Percentiles rank a stretch among this genome's conserved stretches.
Conservation (phyloP, 2,797 vertebrate genomes). For the Heteromormyrus szaboi region DNA sequence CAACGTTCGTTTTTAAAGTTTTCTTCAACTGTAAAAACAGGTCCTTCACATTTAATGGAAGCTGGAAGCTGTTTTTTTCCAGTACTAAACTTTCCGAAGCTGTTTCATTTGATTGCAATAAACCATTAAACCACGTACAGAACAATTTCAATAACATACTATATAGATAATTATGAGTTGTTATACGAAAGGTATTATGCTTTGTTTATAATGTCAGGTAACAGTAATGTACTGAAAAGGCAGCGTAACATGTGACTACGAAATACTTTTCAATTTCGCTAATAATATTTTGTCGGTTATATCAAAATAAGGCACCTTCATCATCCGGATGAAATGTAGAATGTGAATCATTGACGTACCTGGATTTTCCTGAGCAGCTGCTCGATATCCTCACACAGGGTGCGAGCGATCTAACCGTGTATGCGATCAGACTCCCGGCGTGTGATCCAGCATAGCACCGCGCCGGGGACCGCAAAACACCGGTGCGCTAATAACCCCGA, state of each 20-base stretch:
- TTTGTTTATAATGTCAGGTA: not conserved
- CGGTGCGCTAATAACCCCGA: slow-evolving; percentile 56
- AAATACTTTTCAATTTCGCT: not conserved
- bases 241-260: not conserved
- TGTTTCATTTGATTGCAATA: not conserved
- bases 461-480: slow-evolving; percentile 57
- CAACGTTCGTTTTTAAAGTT: not conserved
- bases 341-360: slow-evolving; percentile 47
- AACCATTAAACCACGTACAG: slow-evolving; percentile 17
- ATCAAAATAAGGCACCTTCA: not conserved
- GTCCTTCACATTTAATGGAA: not conserved
- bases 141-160: not conserved
- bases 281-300: not conserved
- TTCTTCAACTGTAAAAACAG: not conserved
- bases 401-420: slow-evolving; percentile 48
- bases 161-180: not conserved
- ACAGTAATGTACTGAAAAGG: not conserved
- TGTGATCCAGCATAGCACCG: slow-evolving; percentile 46
- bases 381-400: slow-evolving; percentile 38
- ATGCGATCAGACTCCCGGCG: slow-evolving; percentile 49
- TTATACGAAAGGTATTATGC: not conserved
- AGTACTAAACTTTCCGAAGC: not conserved
- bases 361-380: slow-evolving; percentile 31
- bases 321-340: slow-evolving; percentile 13
- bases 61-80: not conserved